Conservation (phyloP, 2,888 invertebrate genomes). For the Apamea monoglypha region DNA sequence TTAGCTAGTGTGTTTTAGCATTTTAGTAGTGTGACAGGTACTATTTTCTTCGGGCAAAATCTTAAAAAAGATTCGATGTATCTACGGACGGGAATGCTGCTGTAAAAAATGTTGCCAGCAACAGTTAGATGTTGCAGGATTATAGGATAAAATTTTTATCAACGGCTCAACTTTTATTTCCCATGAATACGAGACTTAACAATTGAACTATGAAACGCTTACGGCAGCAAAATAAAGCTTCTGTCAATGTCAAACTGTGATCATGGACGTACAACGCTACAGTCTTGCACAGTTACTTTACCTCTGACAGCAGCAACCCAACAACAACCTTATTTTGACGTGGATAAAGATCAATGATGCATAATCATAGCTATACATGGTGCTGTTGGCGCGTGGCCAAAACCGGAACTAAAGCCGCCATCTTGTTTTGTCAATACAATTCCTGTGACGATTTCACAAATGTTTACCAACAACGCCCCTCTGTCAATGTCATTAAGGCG, state of each 20-base stretch:
- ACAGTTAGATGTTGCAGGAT: neutral
- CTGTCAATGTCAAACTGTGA: neutral
- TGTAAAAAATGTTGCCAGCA: neutral
- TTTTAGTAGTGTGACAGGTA: neutral
- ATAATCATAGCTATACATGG: neutral
- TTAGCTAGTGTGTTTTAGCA: neutral
- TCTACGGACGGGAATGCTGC: neutral
- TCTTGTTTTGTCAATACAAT: neutral
- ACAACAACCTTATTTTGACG: neutral
- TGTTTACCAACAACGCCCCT: neutral
- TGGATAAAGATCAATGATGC: neutral
- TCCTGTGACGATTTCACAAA: neutral
- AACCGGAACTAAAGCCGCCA: neutral
- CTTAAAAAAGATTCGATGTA: neutral
- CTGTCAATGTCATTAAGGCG: neutral
- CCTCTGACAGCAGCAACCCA: neutral
- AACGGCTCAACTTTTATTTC: neutral
- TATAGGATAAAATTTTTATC: neutral
- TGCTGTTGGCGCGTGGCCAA: neutral
- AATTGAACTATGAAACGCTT: neutral
- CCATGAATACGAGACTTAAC: neutral
- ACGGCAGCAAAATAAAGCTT: neutral
- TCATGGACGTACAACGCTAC: neutral
- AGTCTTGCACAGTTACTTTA: neutral
- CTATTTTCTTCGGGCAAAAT: neutral